Percentiles rank a stretch among this genome's conserved stretches.
These are phyloP conservation scores for Cotesia typhae DNA, from an alignment of 1,140 invertebrate species.

Conservation along the genomic window DNA sequence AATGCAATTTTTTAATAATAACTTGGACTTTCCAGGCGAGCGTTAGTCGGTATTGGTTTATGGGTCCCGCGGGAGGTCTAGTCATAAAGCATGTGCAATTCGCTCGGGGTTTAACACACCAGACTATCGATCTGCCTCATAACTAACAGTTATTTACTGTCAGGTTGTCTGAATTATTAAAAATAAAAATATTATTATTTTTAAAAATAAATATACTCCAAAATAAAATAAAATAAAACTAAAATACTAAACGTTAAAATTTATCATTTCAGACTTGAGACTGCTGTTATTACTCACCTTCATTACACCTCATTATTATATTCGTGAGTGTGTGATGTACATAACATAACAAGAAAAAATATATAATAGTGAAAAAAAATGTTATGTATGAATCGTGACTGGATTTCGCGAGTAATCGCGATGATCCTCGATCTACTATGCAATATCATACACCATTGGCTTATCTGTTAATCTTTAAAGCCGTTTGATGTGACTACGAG, in stretches of 20 bases:
- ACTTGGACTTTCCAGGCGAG: background rate
- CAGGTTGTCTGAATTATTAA: background rate
- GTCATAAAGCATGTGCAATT: slow-evolving; percentile 11
- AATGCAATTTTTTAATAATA: background rate
- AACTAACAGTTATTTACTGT: no score
- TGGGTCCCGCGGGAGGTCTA: slow-evolving; percentile 11
- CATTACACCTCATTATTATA: no score
- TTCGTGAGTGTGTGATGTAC: no score
- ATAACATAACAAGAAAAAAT: no score
- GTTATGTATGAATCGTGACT: slow-evolving; percentile 23
- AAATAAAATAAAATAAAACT: no score
- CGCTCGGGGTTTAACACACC: background rate
- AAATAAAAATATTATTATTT: no score
- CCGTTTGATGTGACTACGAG: slow-evolving; percentile 8
- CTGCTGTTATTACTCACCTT: no score
- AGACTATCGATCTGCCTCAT: slow-evolving; percentile 3
- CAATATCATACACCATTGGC: background rate
- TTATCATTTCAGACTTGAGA: no score
- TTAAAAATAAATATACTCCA: no score
- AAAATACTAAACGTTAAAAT: no score
- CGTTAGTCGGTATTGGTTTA: slow-evolving; percentile 9
- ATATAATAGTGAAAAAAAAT: background rate
- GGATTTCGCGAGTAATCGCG: slow-evolving; percentile 20
- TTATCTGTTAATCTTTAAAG: background rate
- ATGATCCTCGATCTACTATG: slow-evolving; percentile 9